Evolutionary conservation across 2,113 vertebrate species (phyloP).

Genomic region (Redunca redunca): DNA sequence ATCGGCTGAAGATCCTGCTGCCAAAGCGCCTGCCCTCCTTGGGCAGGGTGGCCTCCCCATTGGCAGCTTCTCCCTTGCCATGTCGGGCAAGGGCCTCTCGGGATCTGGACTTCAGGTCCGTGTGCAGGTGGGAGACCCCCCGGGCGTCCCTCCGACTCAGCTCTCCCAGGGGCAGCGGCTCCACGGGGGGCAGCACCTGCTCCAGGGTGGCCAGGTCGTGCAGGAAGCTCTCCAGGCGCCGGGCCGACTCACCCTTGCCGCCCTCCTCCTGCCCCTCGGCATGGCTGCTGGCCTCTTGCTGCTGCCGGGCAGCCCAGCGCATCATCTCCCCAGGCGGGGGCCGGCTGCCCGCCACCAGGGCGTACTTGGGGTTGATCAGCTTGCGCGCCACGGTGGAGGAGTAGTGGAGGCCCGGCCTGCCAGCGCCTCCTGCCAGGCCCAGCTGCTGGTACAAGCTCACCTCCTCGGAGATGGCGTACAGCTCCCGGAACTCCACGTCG

Average conservation of each 20-base stretch:
- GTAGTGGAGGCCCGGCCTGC: constrained; percentile 69
- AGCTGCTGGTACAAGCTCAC: constrained; percentile 89
- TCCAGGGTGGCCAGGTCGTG: constrained; percentile 81
- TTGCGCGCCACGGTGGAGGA: constrained; percentile 89
- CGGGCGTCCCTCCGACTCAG: constrained; percentile 56
- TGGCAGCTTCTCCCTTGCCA: constrained; percentile 68
- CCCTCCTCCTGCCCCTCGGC: constrained; percentile 72
- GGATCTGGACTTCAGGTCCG: constrained; percentile 73
- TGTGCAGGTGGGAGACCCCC: constrained; percentile 38
- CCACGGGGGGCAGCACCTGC: constrained; percentile 79
- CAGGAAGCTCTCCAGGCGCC: constrained; percentile 80
- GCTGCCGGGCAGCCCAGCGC: constrained; percentile 77
- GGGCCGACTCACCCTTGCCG: constrained; percentile 72
- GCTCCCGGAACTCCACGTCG: constrained; percentile 92
- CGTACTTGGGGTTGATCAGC: constrained; percentile 94
- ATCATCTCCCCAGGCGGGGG: constrained; percentile 79
- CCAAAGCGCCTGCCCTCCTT: constrained; percentile 71
- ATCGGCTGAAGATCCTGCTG: constrained; percentile 68
- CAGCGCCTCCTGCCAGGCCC: constrained; percentile 68
- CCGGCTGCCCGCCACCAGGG: constrained; percentile 81
- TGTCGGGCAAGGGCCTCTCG: constrained; percentile 58
- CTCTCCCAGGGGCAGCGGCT: constrained; percentile 65
- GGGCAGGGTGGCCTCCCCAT: constrained; percentile 3
- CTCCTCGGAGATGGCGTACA: constrained; percentile 93
- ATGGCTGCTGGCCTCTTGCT: constrained; percentile 36